These are phyloP conservation scores for Melikaiella ostensackeni DNA, from an alignment of 2,888 invertebrate genomes.

Conservation along the genomic window DNA sequence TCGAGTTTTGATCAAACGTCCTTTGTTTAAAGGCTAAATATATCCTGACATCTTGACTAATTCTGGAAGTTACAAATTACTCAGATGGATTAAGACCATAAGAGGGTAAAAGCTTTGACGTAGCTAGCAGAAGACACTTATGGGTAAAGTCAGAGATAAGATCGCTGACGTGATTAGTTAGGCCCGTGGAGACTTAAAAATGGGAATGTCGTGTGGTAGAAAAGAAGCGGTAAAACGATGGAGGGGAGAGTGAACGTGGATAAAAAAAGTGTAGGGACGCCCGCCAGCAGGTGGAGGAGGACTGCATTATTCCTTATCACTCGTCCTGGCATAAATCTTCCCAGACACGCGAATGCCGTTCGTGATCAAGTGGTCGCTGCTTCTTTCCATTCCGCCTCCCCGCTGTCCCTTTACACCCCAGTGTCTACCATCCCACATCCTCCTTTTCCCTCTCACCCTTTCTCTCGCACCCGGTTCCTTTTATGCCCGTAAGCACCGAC, in stretches of 20 bases:
- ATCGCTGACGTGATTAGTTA: conserved; percentile 52
- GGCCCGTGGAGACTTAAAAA: conserved; percentile 51
- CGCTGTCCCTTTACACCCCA: conserved; percentile 23
- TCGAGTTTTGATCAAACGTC: conserved; percentile 18
- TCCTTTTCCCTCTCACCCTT: conserved; percentile 40
- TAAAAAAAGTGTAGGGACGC: conserved; percentile 59
- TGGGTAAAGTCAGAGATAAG: conserved; percentile 43
- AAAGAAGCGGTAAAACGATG: conserved; percentile 21
- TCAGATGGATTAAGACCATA: conserved; percentile 23
- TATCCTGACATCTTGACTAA: conserved; percentile 8
- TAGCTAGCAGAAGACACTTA: conserved; percentile 11
- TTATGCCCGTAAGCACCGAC: conserved; percentile 46
- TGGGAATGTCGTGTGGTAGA: conserved; percentile 43
- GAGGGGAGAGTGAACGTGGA: conserved; percentile 6
- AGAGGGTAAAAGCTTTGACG: conserved; percentile 7
- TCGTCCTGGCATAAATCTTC: conserved; percentile 66
- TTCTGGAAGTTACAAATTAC: conserved; percentile 22
- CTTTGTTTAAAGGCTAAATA: background rate
- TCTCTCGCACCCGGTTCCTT: conserved; percentile 41
- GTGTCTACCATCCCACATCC: conserved; percentile 39
- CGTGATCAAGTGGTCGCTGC: conserved; percentile 53
- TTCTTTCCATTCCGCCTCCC: conserved; percentile 38
- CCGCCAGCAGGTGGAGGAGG: conserved; percentile 67
- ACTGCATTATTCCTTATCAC: conserved; percentile 71
- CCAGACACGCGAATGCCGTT: conserved; percentile 62